These are phyloP conservation scores for Hoplostethus atlanticus DNA, from an alignment of 2,797 vertebrate species.

Conservation along the genomic window DNA sequence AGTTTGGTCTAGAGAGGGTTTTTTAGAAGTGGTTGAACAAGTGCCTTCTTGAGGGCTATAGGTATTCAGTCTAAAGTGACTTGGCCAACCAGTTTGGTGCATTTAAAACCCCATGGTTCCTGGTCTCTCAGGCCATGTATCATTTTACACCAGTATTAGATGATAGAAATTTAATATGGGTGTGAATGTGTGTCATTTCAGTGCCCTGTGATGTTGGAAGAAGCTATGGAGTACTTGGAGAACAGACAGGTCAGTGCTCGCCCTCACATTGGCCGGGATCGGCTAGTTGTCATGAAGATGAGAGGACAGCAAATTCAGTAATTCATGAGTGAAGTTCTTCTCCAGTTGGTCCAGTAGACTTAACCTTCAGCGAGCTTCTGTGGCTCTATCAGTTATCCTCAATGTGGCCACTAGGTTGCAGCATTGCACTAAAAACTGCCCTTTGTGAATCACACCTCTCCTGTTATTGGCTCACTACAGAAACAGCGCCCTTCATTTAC, in stretches of 20 bases:
- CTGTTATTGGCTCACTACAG: constrained; percentile 77
- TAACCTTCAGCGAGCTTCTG: not conserved
- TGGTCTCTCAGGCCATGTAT: not conserved
- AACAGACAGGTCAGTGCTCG: constrained; percentile 88
- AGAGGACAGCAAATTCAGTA: not conserved
- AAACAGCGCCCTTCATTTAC: constrained; percentile 88
- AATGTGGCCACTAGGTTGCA: constrained; percentile 66
- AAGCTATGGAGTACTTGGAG: constrained; percentile 94
- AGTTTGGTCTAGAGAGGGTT: too few relatives aligned
- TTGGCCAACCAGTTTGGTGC: not conserved
- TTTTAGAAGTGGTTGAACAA: too few relatives aligned
- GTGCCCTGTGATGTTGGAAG: constrained; percentile 98
- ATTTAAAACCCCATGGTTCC: not conserved
- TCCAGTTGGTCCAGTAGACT: not conserved
- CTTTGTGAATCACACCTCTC: not conserved
- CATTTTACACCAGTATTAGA: not conserved
- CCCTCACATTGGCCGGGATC: not conserved
- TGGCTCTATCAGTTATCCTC: not conserved
- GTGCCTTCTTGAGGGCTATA: not conserved
- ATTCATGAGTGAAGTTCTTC: not conserved
- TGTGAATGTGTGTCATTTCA: constrained; percentile 71
- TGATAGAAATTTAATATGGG: not conserved
- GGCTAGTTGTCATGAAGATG: not conserved
- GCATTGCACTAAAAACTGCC: constrained; percentile 25
- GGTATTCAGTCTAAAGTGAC: not conserved